Percentiles rank a stretch among this genome's conserved stretches.
Conservation (phyloP, 1,140 invertebrate genomes). For the Aphis craccivora region DNA sequence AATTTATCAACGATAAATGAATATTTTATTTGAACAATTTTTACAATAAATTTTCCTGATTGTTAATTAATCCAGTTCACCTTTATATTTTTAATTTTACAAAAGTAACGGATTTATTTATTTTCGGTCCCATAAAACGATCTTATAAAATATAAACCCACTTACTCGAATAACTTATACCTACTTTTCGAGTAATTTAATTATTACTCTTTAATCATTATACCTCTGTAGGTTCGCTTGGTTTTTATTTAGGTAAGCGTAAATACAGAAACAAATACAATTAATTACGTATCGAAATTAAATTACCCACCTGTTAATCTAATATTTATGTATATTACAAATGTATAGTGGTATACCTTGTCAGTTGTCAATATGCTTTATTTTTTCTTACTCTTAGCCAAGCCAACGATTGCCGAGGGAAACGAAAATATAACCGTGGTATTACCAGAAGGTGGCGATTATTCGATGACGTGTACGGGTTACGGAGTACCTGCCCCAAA, state of each 20-base stretch:
- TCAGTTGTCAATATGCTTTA: neutral
- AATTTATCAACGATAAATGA: neutral
- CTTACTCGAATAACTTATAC: neutral
- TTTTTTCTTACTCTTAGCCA: neutral
- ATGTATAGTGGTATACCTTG: neutral
- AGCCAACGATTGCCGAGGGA: neutral
- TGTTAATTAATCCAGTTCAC: neutral
- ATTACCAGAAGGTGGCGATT: conserved; percentile 35
- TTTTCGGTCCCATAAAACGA: neutral
- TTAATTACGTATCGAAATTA: neutral
- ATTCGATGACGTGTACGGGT: neutral
- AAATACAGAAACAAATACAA: neutral
- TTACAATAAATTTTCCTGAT: neutral
- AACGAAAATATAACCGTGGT: neutral
- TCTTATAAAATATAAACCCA: neutral
- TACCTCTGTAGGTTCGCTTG: neutral
- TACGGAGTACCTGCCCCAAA: neutral
- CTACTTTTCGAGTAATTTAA: neutral
- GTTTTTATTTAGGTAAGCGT: neutral
- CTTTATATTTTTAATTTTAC: neutral
- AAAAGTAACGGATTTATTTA: neutral
- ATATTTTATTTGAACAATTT: neutral
- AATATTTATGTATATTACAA: neutral
- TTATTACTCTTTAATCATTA: neutral
- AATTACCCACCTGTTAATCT: neutral